Base-by-base conservation (phyloP, 1,140 invertebrate species). In the Spodoptera litura region DNA sequence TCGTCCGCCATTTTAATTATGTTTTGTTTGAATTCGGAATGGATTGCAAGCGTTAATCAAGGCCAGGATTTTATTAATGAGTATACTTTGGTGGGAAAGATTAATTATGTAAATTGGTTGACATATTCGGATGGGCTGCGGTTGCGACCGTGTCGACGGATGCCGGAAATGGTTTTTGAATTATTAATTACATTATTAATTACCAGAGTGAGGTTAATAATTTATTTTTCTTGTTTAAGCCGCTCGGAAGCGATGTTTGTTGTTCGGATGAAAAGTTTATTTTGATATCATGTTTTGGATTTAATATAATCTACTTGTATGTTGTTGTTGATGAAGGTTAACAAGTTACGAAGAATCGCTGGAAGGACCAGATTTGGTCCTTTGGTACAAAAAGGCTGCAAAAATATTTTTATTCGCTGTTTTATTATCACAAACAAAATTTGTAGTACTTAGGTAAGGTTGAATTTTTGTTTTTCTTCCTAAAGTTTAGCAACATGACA, bases 51-150 rank as follows among this genome's bases (percentile, higher is more conserved):
- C 66, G 70, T 78, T 62, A 78, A 78, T 78, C 66, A 78, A 64
- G 70, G 66, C 62, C 68, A 56, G 66, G 20, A 78, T 70, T 78
- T 62, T 78, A 72, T 78, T 72, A 78, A 78, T 78, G 77, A 78
- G 77, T 72, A 62, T 62, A 72, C 77, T 78, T 72, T 72, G 66
- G 77, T 62, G 49, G 77, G 20, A 44, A 78, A 72, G 77, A 78
- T 78, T 62, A 78, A 78, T 78, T 72, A 78, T 78, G 58, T 78
- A 78, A 78, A 78, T 72, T 78, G 55, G 77, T 72, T 72, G 77
- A 78, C 68, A 78, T 72, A 55, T 78, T 68, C 70, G 51, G 66
- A 71, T 78, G 55, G 75, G 66, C 51, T 59, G 77, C 25, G 66
- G 77, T 25, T 49, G 35, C 49, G 66, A 15, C 25, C 55, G 56